Percentiles rank a stretch among this genome's conserved stretches.
Conservation (phyloP, 2,888 invertebrate species). For the Drosophila prostipennis region DNA sequence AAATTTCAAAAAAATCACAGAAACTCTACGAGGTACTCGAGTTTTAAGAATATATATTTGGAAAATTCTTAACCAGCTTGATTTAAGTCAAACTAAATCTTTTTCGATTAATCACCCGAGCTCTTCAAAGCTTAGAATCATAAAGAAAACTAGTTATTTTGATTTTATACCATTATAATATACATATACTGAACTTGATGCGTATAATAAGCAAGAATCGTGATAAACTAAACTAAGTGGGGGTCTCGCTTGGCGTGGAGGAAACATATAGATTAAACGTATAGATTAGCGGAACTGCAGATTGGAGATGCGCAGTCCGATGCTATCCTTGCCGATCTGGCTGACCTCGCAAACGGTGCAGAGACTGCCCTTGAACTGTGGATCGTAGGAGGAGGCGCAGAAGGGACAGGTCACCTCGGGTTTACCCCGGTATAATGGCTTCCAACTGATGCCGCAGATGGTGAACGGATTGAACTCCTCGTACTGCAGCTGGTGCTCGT, state of each 20-base stretch:
- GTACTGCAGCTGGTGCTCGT: slow-evolving; percentile 94
- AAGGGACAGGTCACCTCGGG: slow-evolving; percentile 96
- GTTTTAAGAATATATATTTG: no score
- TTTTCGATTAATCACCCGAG: no score
- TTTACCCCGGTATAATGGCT: slow-evolving; percentile 97
- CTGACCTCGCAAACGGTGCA: slow-evolving; percentile 95
- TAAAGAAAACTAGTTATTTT: background rate
- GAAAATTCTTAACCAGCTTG: no score
- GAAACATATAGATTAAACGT: slow-evolving; percentile 5
- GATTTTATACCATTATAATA: slow-evolving; percentile 24
- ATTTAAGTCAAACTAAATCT: background rate
- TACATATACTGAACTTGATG: slow-evolving; percentile 37
- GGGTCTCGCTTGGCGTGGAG: slow-evolving; percentile 27
- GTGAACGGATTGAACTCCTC: slow-evolving; percentile 99
- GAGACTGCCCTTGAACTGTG: slow-evolving; percentile 92
- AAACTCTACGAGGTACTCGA: no score
- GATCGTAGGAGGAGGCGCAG: slow-evolving; percentile 94
- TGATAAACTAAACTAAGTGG: slow-evolving; percentile 33
- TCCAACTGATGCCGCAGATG: slow-evolving; percentile 95
- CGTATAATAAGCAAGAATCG: slow-evolving; percentile 24
- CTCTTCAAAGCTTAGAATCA: background rate
- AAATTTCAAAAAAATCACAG: no score
- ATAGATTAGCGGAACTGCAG: slow-evolving; percentile 83
- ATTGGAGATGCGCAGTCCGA: slow-evolving; percentile 93
- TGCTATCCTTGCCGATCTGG: slow-evolving; percentile 95